Conservation (phyloP, 2,888 invertebrate species). For the Polydrusus cervinus region DNA sequence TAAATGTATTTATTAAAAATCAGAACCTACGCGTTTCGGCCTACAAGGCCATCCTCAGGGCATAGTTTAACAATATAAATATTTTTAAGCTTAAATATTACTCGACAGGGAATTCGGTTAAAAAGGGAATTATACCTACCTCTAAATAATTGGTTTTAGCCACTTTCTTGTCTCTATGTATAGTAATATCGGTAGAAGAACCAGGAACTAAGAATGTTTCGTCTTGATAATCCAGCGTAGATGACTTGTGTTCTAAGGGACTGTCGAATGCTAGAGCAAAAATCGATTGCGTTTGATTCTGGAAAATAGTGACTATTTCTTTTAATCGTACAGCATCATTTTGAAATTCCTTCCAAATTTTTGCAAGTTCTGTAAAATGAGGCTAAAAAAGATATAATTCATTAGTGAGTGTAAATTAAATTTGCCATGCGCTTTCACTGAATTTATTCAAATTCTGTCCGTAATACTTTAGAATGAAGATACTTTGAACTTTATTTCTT, state of each 20-base stretch:
- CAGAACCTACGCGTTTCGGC: too few relatives aligned
- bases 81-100: too few relatives aligned
- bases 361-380: conserved; percentile 26
- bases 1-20: too few relatives aligned
- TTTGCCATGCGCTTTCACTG: too few relatives aligned
- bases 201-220: not conserved
- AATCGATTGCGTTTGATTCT: not conserved
- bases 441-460: too few relatives aligned
- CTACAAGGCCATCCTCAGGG: too few relatives aligned
- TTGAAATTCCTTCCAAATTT: conserved; percentile 44
- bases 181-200: not conserved
- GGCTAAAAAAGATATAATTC: conserved; percentile 41
- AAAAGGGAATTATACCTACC: too few relatives aligned
- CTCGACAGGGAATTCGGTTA: too few relatives aligned
- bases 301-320: conserved; percentile 22
- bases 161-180: conserved; percentile 4
- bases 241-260: not conserved
- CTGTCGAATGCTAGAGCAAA: not conserved
- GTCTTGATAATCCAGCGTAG: not conserved
- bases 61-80: too few relatives aligned
- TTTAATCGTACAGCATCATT: conserved; percentile 27
- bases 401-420: too few relatives aligned
- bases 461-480: too few relatives aligned
- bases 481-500: too few relatives aligned
- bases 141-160: not conserved